phyloP scores from a whole-genome alignment of 1,140 invertebrate genomes.

The Lanistes nyassanus region DNA sequence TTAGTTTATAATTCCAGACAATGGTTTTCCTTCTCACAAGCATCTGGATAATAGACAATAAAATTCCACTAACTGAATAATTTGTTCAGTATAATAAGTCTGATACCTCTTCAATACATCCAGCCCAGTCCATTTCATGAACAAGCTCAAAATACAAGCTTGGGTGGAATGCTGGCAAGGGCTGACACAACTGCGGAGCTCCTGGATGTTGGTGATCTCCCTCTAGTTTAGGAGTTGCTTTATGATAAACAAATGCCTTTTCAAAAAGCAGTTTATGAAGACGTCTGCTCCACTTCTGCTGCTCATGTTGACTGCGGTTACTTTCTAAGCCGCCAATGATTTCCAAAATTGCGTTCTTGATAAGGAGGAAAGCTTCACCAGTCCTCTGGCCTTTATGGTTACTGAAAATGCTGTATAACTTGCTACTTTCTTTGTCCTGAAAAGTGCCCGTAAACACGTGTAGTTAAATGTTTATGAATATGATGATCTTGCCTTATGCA shows the following conservation, averaged over 20 bases:
- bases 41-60: no score
- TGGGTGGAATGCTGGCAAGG: slow-evolving; percentile 17
- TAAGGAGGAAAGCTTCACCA: neutral
- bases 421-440: neutral
- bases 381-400: slow-evolving; percentile 2
- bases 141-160: slow-evolving; percentile 12
- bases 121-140: slow-evolving; percentile 8
- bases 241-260: slow-evolving; percentile 6
- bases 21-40: no score
- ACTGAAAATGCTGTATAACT: neutral
- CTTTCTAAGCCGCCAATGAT: neutral
- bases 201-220: neutral
- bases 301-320: no score
- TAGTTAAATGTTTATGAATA: neutral
- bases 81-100: neutral
- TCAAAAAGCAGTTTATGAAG: slow-evolving; percentile 3
- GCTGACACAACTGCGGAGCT: neutral
- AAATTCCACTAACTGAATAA: no score
- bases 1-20: no score
- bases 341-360: slow-evolving; percentile 1
- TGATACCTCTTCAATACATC: slow-evolving; percentile 5
- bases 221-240: neutral
- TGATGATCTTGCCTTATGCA: neutral
- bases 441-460: neutral
- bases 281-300: slow-evolving; percentile 12